Evolutionary conservation across 2,113 vertebrate genomes (phyloP), one percentile per base, ranked within the genome.

Genomic region (Pterophyllum scalare): DNA sequence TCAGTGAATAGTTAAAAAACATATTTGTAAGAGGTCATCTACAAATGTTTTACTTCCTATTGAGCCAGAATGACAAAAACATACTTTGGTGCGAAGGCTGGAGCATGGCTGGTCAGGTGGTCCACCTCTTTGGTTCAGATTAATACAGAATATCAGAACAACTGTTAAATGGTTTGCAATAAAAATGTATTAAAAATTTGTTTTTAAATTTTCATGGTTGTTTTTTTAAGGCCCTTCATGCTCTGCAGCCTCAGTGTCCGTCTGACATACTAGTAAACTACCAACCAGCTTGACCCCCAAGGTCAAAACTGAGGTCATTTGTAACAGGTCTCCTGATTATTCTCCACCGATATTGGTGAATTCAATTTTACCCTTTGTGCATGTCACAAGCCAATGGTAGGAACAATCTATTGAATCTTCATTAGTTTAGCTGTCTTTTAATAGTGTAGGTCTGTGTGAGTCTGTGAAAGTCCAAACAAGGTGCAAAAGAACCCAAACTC

Each of bases 11-110:
- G 46, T 57, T 57, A 65, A 33, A 38, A 38, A 77, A 22, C 28
- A 7, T 3, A 54, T 81, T 28, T 76, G 20, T 6, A 22, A 13
- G 31, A 46, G 11, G 14, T 80, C n/a, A 28, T 59, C 6, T 62
- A 28, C 56, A 28, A 79, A 67, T 19, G 31, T 22, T 72, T 72
- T n/a, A 24, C 22, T 19, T 62, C 54, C 26, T 79, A 62, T 70
- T 6, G 59, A 46, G n/a, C 49, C 40, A 70, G 33, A 33, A 33
- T 33, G 33, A 83, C 88, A 86, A 83, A 76, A 78, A 81, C 72
- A 62, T 67, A 70, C 81, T 79, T 72, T 75, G 64, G 59, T 79
- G 61, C 40, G 74, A 61, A 38, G 52, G 35, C 49, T 65, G 72
- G 24, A 76, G 59, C 4, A 54, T 26, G 3, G 7, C 40, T 26